Evolutionary conservation across 2,797 vertebrate species (phyloP), one percentile per base, ranked within the genome.

Genomic region (Falco peregrinus): DNA sequence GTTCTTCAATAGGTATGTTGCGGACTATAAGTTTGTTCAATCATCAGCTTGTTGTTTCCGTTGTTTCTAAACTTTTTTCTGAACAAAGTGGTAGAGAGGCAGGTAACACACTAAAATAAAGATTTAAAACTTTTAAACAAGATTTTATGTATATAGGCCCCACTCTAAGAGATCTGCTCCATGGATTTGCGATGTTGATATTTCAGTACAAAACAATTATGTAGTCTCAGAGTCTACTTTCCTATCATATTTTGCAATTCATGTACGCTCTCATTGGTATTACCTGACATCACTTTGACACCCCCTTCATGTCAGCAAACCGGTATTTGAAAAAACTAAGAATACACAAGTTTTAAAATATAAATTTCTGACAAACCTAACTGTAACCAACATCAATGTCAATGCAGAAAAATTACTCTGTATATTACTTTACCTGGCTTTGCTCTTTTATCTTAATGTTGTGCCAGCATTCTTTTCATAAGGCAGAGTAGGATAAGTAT

Each of bases 21-120:
- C 39, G 33, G n/a, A 22, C 6, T 65, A 47, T 50, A 69, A 63
- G 13, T 57, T 89, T 85, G 51, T 53, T 83, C 53, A 41, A 51
- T 21, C 54, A 28, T 69, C 13, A 5, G 39, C 13, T 84, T 68
- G 31, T 64, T 84, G n/a, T 73, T 68, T 48, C 50, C 7, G 13
- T 50, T 60, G 6, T 91, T 95, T 96, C 56, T 89, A 96, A 96
- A 83, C 9, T 73, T 50, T 67, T 33, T 75, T 76, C 64, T 45
- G 26, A 74, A 76, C 25, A 63, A 84, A 91, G 9, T 2, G 2
- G 11, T 25, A 83, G 45, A 77, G 64, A 73, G n/a, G 9, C 24
- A 73, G 8, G 10, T 37, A 67, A 79, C n/a, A 51, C 11, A 60
- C 9, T 13, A 57, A 13, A 73, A 84, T 26, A 57, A n/a, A 43